These are phyloP conservation scores for Lynx canadensis DNA, from an alignment of 2,113 vertebrate genomes.

Conservation along the genomic window DNA sequence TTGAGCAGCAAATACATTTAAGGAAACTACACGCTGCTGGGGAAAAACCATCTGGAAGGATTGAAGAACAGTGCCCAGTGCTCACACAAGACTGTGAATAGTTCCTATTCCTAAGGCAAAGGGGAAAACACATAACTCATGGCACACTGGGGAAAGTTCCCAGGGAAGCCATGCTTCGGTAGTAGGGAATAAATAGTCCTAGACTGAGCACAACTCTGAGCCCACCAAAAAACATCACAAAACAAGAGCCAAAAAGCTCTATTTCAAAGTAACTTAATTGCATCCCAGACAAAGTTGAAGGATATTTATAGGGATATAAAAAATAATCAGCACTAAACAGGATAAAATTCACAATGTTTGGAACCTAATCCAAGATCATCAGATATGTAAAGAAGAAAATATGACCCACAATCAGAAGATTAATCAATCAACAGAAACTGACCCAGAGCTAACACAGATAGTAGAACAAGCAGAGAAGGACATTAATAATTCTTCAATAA, in stretches of 20 bases:
- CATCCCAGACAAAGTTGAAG: neutral
- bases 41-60: neutral
- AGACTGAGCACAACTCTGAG: neutral
- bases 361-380: constrained; percentile 7
- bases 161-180: neutral
- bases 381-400: neutral
- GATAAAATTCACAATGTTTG: neutral
- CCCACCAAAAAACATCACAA: neutral
- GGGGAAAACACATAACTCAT: neutral
- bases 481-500: neutral
- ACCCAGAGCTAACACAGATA: neutral
- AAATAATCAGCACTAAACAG: neutral
- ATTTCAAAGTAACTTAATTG: neutral
- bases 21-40: neutral
- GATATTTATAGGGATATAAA: constrained; percentile 29
- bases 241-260: neutral
- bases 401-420: neutral
- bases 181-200: neutral
- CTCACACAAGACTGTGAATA: too few species aligned
- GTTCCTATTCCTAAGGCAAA: neutral
- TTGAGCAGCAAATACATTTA: neutral
- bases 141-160: neutral
- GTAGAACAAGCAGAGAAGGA: neutral
- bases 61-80: neutral
- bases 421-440: neutral